A percentile compares a stretch with the other conserved stretches of the same genome.
Evolutionary conservation across 2,113 vertebrate genomes (phyloP).

Genomic region (Naja naja): DNA sequence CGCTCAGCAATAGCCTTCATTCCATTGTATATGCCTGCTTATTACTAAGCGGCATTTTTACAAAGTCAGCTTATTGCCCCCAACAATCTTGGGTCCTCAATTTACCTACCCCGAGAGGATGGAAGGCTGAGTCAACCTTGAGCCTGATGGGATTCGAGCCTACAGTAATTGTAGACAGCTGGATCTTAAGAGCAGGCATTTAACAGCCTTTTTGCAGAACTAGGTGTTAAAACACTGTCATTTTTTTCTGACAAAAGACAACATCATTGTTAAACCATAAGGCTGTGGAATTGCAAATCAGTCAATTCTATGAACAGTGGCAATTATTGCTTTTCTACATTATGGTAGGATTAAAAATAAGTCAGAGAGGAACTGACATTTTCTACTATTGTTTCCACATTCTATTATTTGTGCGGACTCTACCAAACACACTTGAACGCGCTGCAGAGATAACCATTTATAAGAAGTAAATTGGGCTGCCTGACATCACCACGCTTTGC

Average conservation of each 20-base stretch:
- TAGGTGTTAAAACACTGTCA: slow-evolving; percentile 47
- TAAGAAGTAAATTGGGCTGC: slow-evolving; percentile 30
- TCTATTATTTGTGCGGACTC: slow-evolving; percentile 33
- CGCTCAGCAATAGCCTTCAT: too few relatives aligned
- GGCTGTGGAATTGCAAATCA: slow-evolving; percentile 58
- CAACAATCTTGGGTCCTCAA: too few relatives aligned
- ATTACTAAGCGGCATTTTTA: too few relatives aligned
- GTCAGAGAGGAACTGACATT: slow-evolving; percentile 36
- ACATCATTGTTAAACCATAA: slow-evolving; percentile 48
- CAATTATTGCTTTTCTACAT: slow-evolving; percentile 56
- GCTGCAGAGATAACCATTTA: slow-evolving; percentile 29
- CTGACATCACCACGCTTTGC: slow-evolving; percentile 33
- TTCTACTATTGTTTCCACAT: slow-evolving; percentile 21
- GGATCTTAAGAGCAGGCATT: too few relatives aligned
- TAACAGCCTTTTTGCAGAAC: slow-evolving; percentile 42
- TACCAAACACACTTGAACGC: slow-evolving; percentile 40
- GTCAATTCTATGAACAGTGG: slow-evolving; percentile 52
- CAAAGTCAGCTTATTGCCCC: too few relatives aligned
- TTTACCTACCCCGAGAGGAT: too few relatives aligned
- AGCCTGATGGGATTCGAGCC: too few relatives aligned
- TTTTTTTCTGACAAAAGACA: slow-evolving; percentile 48
- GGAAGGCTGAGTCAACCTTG: too few relatives aligned
- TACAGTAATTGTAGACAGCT: too few relatives aligned
- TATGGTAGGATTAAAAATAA: slow-evolving; percentile 51
- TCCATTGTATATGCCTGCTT: too few relatives aligned